These are phyloP conservation scores for Melanotaenia duboulayi DNA, from an alignment of 2,113 vertebrate genomes.

Conservation along the genomic window DNA sequence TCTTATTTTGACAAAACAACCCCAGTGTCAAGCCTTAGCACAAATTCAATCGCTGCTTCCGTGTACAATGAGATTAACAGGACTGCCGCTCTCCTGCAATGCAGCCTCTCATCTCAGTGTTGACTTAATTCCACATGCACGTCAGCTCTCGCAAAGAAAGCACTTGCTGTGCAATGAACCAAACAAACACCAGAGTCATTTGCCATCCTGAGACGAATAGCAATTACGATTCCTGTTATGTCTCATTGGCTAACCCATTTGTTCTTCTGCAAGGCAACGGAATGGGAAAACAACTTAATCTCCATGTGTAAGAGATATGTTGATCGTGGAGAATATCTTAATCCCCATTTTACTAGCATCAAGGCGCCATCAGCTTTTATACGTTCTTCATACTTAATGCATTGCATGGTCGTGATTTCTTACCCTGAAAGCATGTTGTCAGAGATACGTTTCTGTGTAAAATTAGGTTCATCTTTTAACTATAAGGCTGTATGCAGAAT, in stretches of 20 bases:
- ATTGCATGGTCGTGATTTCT: slow-evolving; percentile 4
- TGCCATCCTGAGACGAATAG: slow-evolving; percentile 68
- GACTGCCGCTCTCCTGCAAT: slow-evolving; percentile 31
- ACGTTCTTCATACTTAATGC: slow-evolving; percentile 15
- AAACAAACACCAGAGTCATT: slow-evolving; percentile 71
- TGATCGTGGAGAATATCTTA: slow-evolving; percentile 53
- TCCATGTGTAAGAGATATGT: slow-evolving; percentile 41
- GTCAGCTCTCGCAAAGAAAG: slow-evolving; percentile 40
- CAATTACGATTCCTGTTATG: slow-evolving; percentile 73
- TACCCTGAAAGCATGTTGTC: background rate
- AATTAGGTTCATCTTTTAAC: background rate
- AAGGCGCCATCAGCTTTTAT: slow-evolving; percentile 20
- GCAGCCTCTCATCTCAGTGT: slow-evolving; percentile 49
- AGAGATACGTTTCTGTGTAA: slow-evolving; percentile 4
- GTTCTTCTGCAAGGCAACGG: slow-evolving; percentile 53
- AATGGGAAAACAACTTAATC: slow-evolving; percentile 64
- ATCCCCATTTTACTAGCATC: slow-evolving; percentile 54
- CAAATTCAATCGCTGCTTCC: slow-evolving; percentile 11
- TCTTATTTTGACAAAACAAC: slow-evolving; percentile 8
- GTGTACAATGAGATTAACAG: slow-evolving; percentile 46
- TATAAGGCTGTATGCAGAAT: background rate
- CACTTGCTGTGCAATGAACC: slow-evolving; percentile 61
- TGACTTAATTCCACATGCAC: slow-evolving; percentile 71
- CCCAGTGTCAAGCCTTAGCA: slow-evolving; percentile 9
- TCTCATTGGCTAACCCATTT: slow-evolving; percentile 73